Conservation (phyloP, 1,140 invertebrate species). For the Aradophagus sp. region DNA sequence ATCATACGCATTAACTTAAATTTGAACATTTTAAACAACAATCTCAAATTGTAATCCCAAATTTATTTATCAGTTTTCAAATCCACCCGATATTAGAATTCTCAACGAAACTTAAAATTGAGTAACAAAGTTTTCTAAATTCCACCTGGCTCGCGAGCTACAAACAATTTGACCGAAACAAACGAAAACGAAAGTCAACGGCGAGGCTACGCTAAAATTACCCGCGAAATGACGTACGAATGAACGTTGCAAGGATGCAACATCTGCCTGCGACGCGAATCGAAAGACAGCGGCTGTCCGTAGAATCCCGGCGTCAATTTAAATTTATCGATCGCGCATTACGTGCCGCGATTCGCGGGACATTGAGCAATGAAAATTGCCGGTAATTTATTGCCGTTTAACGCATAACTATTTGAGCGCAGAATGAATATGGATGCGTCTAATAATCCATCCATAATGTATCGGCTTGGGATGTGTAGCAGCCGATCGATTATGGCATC, state of each 20-base stretch:
- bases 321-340: conserved; percentile 29
- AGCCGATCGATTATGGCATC: conserved; percentile 39
- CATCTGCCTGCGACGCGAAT: conserved; percentile 7
- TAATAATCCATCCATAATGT: conserved; percentile 27
- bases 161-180: too few relatives aligned
- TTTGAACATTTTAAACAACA: too few relatives aligned
- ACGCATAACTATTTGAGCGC: conserved; percentile 10
- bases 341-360: conserved; percentile 7
- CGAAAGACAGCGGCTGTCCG: not conserved
- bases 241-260: conserved; percentile 30
- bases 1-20: too few relatives aligned
- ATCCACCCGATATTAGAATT: too few relatives aligned
- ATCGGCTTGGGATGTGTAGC: conserved; percentile 24
- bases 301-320: conserved; percentile 7
- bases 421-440: conserved; percentile 13
- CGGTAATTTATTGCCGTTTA: conserved; percentile 14
- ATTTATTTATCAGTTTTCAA: too few relatives aligned
- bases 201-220: conserved; percentile 25
- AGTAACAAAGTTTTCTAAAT: too few relatives aligned
- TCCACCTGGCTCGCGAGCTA: too few relatives aligned
- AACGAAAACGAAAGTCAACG: conserved; percentile 21
- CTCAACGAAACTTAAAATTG: too few relatives aligned
- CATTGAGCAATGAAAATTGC: conserved; percentile 29
- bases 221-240: conserved; percentile 19
- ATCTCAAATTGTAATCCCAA: too few relatives aligned